Evolutionary conservation across 2,888 invertebrate species (phyloP).

Genomic region (Timema cristinae): DNA sequence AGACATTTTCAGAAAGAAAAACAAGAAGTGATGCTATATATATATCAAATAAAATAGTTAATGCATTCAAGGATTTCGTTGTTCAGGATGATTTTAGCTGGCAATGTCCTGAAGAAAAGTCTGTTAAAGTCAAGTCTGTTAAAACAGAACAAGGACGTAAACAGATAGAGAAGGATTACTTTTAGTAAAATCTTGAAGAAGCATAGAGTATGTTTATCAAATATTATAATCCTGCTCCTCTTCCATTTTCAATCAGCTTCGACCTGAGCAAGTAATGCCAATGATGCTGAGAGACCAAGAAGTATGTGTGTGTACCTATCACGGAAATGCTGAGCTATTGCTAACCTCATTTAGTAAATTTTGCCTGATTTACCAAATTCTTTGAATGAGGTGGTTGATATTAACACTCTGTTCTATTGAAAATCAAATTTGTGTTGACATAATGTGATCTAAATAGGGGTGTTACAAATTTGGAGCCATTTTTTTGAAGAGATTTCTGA

Average conservation of each 20-base stretch:
- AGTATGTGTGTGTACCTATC: not conserved
- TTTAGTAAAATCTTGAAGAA: slow-evolving; percentile 3
- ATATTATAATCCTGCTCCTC: slow-evolving; percentile 2
- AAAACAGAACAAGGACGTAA: slow-evolving; percentile 4
- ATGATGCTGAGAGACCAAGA: not conserved
- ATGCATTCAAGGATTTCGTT: not conserved
- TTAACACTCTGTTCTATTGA: no score
- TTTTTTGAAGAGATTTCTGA: not conserved
- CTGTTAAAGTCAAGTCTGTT: no score
- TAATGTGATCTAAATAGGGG: not conserved
- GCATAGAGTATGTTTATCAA: slow-evolving; percentile 7
- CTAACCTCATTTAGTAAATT: slow-evolving; percentile 1
- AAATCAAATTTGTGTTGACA: no score
- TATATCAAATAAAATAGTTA: not conserved
- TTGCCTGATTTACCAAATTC: not conserved
- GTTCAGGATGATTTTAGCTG: slow-evolving; percentile 7
- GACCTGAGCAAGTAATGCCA: not conserved
- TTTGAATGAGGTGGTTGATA: not conserved
- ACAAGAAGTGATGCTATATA: no score
- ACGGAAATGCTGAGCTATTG: slow-evolving; percentile 6
- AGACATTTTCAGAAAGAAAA: slow-evolving; percentile 2
- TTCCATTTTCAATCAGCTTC: not conserved
- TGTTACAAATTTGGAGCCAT: not conserved
- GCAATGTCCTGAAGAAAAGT: slow-evolving; percentile 14
- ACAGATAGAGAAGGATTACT: not conserved